phyloP scores from a whole-genome alignment of 2,113 vertebrate genomes.

The Melospiza georgiana region DNA sequence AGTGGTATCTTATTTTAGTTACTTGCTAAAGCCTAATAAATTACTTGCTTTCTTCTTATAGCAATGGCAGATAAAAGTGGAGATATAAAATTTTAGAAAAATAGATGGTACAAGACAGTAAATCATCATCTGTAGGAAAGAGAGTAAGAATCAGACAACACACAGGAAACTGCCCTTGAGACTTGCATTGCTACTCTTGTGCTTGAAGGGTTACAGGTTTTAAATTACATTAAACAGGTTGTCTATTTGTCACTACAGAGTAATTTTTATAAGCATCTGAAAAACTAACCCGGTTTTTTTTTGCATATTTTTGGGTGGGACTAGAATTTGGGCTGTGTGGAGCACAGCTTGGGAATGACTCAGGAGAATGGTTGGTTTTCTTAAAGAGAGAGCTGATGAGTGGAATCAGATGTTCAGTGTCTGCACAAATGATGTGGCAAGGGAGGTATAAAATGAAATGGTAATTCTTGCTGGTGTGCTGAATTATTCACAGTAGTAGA shows the following conservation, averaged over 20 bases:
- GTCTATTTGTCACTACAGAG: neutral
- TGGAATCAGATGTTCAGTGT: neutral
- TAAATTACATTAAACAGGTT: neutral
- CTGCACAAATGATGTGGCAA: neutral
- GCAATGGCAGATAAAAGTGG: neutral
- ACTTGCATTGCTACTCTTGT: neutral
- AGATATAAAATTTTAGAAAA: neutral
- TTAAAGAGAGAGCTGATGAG: neutral
- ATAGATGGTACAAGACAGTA: neutral
- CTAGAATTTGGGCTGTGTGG: neutral
- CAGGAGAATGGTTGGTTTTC: neutral
- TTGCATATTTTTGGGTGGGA: neutral
- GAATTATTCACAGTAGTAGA: neutral
- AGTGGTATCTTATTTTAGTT: constrained; percentile 1
- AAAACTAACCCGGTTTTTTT: neutral
- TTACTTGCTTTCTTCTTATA: neutral
- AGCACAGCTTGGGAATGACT: neutral
- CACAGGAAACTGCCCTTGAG: neutral
- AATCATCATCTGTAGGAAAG: neutral
- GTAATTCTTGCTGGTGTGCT: neutral
- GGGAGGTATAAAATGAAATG: neutral
- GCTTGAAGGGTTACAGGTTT: neutral
- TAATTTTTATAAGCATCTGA: neutral
- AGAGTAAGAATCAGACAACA: neutral
- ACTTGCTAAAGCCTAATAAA: neutral